A percentile compares a stretch with the other conserved stretches of the same genome.
Conservation (phyloP, 2,888 invertebrate species). For the Cosmorhoe ocellata region DNA sequence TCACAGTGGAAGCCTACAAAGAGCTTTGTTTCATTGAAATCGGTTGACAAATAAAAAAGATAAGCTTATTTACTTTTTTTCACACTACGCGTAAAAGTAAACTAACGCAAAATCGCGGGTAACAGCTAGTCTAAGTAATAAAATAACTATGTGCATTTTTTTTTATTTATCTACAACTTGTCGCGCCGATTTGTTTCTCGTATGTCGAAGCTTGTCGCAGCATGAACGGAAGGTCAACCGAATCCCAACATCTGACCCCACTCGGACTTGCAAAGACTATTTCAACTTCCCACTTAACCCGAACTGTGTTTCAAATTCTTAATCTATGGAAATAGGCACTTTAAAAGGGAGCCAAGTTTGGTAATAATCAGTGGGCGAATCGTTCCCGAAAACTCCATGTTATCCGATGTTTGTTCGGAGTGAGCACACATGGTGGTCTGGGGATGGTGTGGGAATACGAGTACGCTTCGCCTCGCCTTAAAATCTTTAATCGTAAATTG, state of each 20-base stretch:
- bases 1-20: too few relatives aligned
- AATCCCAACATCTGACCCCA: conserved; percentile 5
- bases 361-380: conserved; percentile 21
- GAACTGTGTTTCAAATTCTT: conserved; percentile 12
- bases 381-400: conserved; percentile 26
- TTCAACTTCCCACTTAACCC: conserved; percentile 16
- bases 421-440: conserved; percentile 9
- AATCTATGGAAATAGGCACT: conserved; percentile 26
- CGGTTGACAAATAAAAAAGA: too few relatives aligned
- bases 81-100: too few relatives aligned
- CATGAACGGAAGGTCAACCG: neutral
- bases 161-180: too few relatives aligned
- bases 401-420: conserved; percentile 42
- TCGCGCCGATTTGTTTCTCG: too few relatives aligned
- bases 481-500: neutral
- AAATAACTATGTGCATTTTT: too few relatives aligned
- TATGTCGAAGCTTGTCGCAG: too few relatives aligned
- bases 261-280: conserved; percentile 15
- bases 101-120: too few relatives aligned
- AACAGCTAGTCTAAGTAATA: too few relatives aligned
- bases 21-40: too few relatives aligned
- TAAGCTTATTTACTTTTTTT: too few relatives aligned
- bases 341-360: conserved; percentile 11
- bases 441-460: neutral
- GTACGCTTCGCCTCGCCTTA: neutral